phyloP scores from a whole-genome alignment of 2,888 invertebrate genomes.

The Merodon equestris region DNA sequence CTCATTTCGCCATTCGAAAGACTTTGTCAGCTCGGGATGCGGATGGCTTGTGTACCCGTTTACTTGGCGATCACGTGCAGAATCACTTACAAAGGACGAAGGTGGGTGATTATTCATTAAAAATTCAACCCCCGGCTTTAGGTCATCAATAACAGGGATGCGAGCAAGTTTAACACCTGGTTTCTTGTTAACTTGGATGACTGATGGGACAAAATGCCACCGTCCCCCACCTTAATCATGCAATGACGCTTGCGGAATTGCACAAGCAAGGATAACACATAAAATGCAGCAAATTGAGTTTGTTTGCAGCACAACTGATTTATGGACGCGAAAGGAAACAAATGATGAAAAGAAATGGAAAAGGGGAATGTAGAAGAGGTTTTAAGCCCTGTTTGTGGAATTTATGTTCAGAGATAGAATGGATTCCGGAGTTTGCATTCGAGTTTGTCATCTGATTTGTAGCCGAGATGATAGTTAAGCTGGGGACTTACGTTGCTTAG shows the following conservation, averaged over 20 bases:
- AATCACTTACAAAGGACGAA: no score
- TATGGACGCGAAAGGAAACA: conserved; percentile 13
- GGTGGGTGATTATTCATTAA: conserved; percentile 50
- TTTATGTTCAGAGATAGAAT: no score
- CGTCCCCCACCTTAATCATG: conserved; percentile 15
- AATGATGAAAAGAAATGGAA: conserved; percentile 17
- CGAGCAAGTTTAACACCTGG: conserved; percentile 59
- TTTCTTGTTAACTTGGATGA: conserved; percentile 58
- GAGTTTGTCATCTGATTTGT: no score
- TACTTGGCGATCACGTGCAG: no score
- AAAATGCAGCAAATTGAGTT: conserved; percentile 44
- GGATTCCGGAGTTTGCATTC: no score
- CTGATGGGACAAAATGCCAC: conserved; percentile 39
- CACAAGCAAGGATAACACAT: conserved; percentile 4
- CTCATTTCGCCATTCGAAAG: no score
- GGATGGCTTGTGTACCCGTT: no score
- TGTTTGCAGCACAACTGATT: conserved; percentile 22
- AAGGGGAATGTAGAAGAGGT: no score
- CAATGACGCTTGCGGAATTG: conserved; percentile 16
- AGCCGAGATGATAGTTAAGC: no score
- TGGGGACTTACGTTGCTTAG: no score
- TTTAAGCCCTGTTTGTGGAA: no score
- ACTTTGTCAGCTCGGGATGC: no score
- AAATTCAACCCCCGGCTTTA: conserved; percentile 31
- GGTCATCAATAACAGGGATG: conserved; percentile 60